phyloP scores from a whole-genome alignment of 2,888 invertebrate genomes.

The Thymelicus sylvestris region DNA sequence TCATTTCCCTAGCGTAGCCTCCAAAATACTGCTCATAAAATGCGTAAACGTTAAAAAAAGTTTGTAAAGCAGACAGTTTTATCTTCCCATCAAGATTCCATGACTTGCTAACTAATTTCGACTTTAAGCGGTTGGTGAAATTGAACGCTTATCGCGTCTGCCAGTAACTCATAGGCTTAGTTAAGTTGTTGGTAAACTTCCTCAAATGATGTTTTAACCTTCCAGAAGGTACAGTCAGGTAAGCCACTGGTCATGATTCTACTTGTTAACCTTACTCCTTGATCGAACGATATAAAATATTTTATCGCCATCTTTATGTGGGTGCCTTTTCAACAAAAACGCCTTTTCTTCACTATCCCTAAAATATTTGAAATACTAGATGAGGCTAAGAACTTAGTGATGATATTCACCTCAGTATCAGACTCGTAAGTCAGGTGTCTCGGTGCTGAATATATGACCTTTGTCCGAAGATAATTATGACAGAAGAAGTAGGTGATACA shows the following conservation, averaged over 20 bases:
- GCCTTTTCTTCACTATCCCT: too few relatives aligned
- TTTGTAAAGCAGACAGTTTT: not conserved
- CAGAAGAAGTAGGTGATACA: too few relatives aligned
- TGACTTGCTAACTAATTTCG: not conserved
- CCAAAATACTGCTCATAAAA: not conserved
- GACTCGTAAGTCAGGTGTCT: too few relatives aligned
- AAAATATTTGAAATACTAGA: too few relatives aligned
- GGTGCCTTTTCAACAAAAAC: too few relatives aligned
- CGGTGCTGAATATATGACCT: too few relatives aligned
- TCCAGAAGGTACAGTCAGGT: slow-evolving; percentile 10
- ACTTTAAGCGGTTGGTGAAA: not conserved
- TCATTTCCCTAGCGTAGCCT: not conserved
- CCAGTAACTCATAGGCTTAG: slow-evolving; percentile 13
- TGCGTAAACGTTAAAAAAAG: not conserved
- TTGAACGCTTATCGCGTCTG: slow-evolving; percentile 18
- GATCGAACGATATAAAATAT: not conserved
- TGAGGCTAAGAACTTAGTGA: too few relatives aligned
- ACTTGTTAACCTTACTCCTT: not conserved
- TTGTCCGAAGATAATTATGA: too few relatives aligned
- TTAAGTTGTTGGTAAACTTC: slow-evolving; percentile 21
- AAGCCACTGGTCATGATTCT: slow-evolving; percentile 9
- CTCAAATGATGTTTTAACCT: slow-evolving; percentile 15
- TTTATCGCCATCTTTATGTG: too few relatives aligned
- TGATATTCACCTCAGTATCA: too few relatives aligned
- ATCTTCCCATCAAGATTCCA: not conserved